Percentiles rank a stretch among this genome's conserved stretches.
Evolutionary conservation across 2,113 vertebrate species (phyloP).

Genomic region (Sorex araneus): DNA sequence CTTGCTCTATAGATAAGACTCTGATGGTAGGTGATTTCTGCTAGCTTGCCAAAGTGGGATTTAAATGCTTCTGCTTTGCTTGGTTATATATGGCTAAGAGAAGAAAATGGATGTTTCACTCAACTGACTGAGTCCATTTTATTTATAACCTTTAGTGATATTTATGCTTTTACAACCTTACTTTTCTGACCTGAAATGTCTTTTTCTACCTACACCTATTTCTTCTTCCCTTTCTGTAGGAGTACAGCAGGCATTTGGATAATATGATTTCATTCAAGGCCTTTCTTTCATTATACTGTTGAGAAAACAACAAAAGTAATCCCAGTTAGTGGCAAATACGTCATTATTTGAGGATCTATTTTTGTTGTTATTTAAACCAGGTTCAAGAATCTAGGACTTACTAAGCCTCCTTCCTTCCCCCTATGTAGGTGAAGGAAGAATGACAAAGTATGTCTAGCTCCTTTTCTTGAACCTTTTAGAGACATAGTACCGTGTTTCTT

Average conservation of each 20-base stretch:
- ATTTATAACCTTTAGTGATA: neutral
- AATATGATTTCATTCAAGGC: too few relatives aligned
- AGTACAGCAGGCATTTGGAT: neutral
- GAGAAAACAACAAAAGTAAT: too few relatives aligned
- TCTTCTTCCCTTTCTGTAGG: neutral
- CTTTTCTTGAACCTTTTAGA: neutral
- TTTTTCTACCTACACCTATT: neutral
- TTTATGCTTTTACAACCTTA: neutral
- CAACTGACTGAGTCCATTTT: neutral
- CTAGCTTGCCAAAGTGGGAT: constrained; percentile 66
- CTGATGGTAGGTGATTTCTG: neutral
- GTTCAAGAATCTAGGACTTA: too few relatives aligned
- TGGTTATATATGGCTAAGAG: constrained; percentile 14
- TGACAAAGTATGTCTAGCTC: neutral
- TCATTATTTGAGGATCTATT: too few relatives aligned
- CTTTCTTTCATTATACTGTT: too few relatives aligned
- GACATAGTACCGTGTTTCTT: neutral
- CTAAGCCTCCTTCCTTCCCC: neutral
- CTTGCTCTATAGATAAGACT: constrained; percentile 60
- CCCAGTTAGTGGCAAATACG: too few relatives aligned
- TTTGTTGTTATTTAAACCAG: too few relatives aligned
- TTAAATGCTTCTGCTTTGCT: constrained; percentile 64
- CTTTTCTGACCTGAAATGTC: neutral
- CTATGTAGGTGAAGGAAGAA: neutral
- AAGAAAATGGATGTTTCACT: constrained; percentile 1